Conservation (phyloP, 1,140 invertebrate species). For the Solenopsis fugax region DNA sequence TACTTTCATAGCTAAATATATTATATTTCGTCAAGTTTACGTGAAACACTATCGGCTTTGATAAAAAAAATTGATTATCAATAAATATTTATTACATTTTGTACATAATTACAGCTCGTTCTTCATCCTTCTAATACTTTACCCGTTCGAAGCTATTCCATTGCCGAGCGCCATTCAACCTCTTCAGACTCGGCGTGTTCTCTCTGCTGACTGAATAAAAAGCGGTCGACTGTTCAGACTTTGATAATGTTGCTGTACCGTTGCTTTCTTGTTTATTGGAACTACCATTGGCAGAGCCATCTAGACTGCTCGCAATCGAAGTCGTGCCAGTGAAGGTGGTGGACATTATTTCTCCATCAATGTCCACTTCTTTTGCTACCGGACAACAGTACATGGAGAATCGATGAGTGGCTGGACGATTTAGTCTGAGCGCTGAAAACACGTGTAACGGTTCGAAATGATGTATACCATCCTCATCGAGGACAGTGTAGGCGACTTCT, state of each 20-base stretch:
- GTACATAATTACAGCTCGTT: neutral
- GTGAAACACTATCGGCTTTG: neutral
- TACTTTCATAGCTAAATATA: neutral
- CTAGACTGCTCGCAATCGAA: constrained; percentile 79
- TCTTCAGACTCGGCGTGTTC: constrained; percentile 84
- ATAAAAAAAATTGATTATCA: neutral
- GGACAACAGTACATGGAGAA: constrained; percentile 90
- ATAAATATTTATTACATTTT: neutral
- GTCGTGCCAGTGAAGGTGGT: constrained; percentile 78
- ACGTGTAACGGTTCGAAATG: constrained; percentile 93
- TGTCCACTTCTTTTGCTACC: constrained; percentile 87
- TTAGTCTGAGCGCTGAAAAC: constrained; percentile 90
- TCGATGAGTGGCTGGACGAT: constrained; percentile 88
- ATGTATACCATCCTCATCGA: constrained; percentile 92
- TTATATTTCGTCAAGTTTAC: neutral
- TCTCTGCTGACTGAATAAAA: constrained; percentile 79
- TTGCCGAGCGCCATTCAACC: constrained; percentile 78
- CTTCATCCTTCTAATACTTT: constrained; percentile 66
- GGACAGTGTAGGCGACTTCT: constrained; percentile 91
- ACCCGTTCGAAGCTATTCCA: constrained; percentile 78
- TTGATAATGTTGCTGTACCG: constrained; percentile 77
- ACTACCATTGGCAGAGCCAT: constrained; percentile 76
- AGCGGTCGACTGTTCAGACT: constrained; percentile 77
- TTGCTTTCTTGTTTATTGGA: constrained; percentile 73
- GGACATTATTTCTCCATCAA: constrained; percentile 80